phyloP scores from a whole-genome alignment of 2,888 invertebrate genomes.

The Caenorhabditis zanzibari region DNA sequence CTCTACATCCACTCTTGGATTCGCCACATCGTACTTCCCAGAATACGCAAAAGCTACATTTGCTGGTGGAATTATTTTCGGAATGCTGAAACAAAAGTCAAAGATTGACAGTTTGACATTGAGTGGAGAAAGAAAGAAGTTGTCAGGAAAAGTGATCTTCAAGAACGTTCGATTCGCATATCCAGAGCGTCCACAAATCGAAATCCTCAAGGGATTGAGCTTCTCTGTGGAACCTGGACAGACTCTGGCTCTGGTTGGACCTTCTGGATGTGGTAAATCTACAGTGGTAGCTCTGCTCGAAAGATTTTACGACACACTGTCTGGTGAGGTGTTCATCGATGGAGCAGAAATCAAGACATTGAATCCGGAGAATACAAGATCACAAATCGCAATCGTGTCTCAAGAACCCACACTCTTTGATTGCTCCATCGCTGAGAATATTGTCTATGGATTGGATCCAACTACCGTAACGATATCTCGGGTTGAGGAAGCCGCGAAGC shows the following conservation, averaged over 20 bases:
- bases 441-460: conserved; percentile 78
- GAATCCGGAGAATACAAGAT: conserved; percentile 87
- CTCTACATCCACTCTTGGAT: conserved; percentile 84
- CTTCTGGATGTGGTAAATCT: conserved; percentile 85
- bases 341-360: conserved; percentile 80
- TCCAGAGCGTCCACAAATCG: conserved; percentile 83
- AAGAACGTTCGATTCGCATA: conserved; percentile 83
- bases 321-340: conserved; percentile 86
- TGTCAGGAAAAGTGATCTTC: conserved; percentile 77
- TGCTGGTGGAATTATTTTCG: conserved; percentile 84
- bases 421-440: conserved; percentile 82
- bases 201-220: conserved; percentile 69
- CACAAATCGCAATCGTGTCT: conserved; percentile 92
- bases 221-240: conserved; percentile 69
- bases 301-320: conserved; percentile 90
- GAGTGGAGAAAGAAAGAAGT: conserved; percentile 70
- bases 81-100: conserved; percentile 83
- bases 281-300: conserved; percentile 86
- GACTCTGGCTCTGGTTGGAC: conserved; percentile 80
- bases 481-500: conserved; percentile 83
- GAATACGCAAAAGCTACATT: conserved; percentile 84
- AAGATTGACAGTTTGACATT: conserved; percentile 83
- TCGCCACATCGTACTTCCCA: conserved; percentile 83
- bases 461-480: conserved; percentile 81
- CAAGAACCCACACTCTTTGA: conserved; percentile 90